Evolutionary conservation across 2,888 invertebrate species (phyloP).

Genomic region (Laothoe populi): DNA sequence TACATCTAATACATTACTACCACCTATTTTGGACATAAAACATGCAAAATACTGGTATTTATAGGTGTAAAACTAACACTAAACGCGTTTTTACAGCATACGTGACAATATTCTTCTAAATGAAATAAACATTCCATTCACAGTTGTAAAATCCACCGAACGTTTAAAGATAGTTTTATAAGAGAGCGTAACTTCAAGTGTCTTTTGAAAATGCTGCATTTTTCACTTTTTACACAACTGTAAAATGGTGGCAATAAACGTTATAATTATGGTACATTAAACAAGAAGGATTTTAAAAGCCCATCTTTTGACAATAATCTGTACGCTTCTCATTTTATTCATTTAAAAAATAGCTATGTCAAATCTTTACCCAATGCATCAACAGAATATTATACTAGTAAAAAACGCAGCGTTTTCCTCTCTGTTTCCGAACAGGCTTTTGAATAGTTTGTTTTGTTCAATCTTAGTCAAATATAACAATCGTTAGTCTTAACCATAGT

Average conservation of each 20-base stretch:
- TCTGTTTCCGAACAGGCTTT: not conserved
- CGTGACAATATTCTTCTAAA: not conserved
- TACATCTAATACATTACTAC: conserved; percentile 6
- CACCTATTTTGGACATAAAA: conserved; percentile 7
- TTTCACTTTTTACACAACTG: not conserved
- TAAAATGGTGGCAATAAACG: not conserved
- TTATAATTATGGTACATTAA: not conserved
- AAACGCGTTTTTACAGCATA: conserved; percentile 18
- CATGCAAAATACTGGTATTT: conserved; percentile 11
- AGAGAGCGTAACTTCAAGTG: not conserved
- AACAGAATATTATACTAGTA: not conserved
- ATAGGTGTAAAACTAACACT: conserved; percentile 19
- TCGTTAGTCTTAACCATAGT: too few species aligned
- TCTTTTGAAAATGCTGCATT: conserved; percentile 12
- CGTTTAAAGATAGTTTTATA: not conserved
- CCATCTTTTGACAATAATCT: not conserved
- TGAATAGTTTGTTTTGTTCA: too few species aligned
- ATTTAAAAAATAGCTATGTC: not conserved
- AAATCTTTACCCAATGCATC: not conserved
- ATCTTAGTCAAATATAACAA: too few species aligned
- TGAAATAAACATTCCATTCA: conserved; percentile 2
- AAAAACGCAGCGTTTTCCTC: conserved; percentile 11
- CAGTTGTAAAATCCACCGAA: not conserved
- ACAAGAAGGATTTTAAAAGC: not conserved
- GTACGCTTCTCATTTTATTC: not conserved